Evolutionary conservation across 2,797 vertebrate genomes (phyloP).

Genomic region (Sorex maritimensis): DNA sequence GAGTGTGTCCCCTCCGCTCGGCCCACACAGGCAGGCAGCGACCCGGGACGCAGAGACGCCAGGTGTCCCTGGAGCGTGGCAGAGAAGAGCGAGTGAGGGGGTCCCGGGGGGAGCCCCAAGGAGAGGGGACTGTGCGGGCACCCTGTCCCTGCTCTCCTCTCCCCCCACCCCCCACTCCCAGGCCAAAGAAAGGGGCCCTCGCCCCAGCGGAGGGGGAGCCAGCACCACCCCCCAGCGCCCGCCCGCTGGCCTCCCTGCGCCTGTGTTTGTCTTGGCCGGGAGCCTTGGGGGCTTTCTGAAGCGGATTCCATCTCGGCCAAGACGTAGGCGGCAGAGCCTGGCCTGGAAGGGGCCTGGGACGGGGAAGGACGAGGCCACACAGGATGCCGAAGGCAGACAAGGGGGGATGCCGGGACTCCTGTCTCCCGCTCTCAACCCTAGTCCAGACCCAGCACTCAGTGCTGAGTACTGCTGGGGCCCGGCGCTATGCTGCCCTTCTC

Average conservation of each 20-base stretch:
- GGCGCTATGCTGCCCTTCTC: not conserved
- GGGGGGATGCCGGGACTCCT: not conserved
- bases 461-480: not conserved
- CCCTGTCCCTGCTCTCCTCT: not conserved
- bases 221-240: not conserved
- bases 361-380: not conserved
- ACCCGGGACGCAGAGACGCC: not conserved
- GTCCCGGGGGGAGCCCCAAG: not conserved
- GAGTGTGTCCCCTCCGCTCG: not conserved
- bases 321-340: conserved; percentile 45
- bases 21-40: not conserved
- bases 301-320: conserved; percentile 46
- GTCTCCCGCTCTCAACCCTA: not conserved
- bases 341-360: conserved; percentile 51
- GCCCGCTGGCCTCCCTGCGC: conserved; percentile 14
- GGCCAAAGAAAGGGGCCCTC: not conserved
- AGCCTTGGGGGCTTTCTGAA: conserved; percentile 24
- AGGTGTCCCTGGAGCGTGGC: not conserved
- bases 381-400: fast-evolving
- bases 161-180: no score
- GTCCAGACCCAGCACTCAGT: not conserved
- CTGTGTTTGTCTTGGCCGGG: conserved; percentile 80
- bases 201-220: not conserved
- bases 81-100: not conserved
- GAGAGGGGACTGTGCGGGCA: not conserved